Base-by-base conservation (phyloP, 2,113 vertebrate genomes). In the Centropus bengalensis region DNA sequence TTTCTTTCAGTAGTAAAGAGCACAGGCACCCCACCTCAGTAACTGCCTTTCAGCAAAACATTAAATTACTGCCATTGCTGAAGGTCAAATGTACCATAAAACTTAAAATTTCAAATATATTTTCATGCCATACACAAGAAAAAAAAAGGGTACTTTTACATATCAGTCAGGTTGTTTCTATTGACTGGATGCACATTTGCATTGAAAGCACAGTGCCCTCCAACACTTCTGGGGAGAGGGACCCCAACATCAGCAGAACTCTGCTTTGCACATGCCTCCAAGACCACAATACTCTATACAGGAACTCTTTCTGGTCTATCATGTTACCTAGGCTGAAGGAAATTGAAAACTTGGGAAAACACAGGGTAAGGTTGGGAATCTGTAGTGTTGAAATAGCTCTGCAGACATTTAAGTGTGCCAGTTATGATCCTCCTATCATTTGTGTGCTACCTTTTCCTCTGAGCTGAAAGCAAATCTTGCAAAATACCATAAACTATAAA, bases 231-330 rank as follows among this genome's bases (percentile, higher is more conserved):
- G 36, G 54, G 70, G 44, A 40, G 22, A 4, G 3, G 13, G 59
- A 13, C 13, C 47, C 24, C 56, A 26, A 5, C 10, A 9, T n/a
- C 1, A 32, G n/a, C 52, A 82, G 33, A 67, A 30, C 36, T 54
- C 36, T 1, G 0, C 33, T 27, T 2, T 19, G 40, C 10, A 14
- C 1, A 0, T n/a, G 36, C 42, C 30, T 82, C 51, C 10, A 0
- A 79, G 51, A 30, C 28, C 32, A 33, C 52, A 42, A 13, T 15
- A 30, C 33, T 78, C 23, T 15, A 12, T 19, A 60, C 30, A 62
- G 49, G 82, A 40, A 24, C 9, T 44, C 58, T 16, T 1, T 18
- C 66, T 26, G 21, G 73, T 66, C 49, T 32, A 12, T 85, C 58
- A 26, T 42, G 12, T 60, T 82, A n/a, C 10, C 38, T n/a, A 28